A percentile compares a stretch with the other conserved stretches of the same genome.
These are phyloP conservation scores for Lomographa bimaculata DNA, from an alignment of 2,888 invertebrate genomes.

Conservation along the genomic window DNA sequence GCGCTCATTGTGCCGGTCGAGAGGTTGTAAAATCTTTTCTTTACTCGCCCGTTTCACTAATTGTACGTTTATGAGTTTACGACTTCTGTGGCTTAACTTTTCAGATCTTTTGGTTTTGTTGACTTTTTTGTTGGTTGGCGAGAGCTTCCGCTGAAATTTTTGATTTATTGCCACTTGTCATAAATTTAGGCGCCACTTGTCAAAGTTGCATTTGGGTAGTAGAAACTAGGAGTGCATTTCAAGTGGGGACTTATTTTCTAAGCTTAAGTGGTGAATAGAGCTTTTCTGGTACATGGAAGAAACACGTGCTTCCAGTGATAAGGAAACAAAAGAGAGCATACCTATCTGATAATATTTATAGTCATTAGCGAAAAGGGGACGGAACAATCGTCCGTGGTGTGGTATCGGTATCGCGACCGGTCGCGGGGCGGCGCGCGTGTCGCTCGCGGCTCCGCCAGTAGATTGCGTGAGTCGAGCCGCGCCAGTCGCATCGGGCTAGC, in stretches of 20 bases:
- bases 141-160: constrained; percentile 32
- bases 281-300: constrained; percentile 10
- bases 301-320: constrained; percentile 75
- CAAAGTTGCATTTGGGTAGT: constrained; percentile 1
- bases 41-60: constrained; percentile 82
- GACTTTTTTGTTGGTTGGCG: constrained; percentile 47
- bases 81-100: constrained; percentile 78
- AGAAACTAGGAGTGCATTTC: not conserved
- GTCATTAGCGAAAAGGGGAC: constrained; percentile 83
- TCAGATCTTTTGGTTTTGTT: constrained; percentile 69
- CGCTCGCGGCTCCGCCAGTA: constrained; percentile 81
- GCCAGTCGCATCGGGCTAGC: constrained; percentile 75
- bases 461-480: constrained; percentile 87
- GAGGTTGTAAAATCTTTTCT: constrained; percentile 83
- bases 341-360: constrained; percentile 82
- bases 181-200: constrained; percentile 25
- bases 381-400: constrained; percentile 63
- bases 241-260: no score
- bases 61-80: constrained; percentile 83
- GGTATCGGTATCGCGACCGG: constrained; percentile 68
- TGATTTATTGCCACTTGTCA: constrained; percentile 14
- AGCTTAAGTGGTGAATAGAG: no score
- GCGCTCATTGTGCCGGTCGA: constrained; percentile 81
- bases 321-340: constrained; percentile 76
- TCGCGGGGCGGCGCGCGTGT: constrained; percentile 85